Base-by-base conservation (phyloP, 2,888 invertebrate species). In the Eilema depressum region DNA sequence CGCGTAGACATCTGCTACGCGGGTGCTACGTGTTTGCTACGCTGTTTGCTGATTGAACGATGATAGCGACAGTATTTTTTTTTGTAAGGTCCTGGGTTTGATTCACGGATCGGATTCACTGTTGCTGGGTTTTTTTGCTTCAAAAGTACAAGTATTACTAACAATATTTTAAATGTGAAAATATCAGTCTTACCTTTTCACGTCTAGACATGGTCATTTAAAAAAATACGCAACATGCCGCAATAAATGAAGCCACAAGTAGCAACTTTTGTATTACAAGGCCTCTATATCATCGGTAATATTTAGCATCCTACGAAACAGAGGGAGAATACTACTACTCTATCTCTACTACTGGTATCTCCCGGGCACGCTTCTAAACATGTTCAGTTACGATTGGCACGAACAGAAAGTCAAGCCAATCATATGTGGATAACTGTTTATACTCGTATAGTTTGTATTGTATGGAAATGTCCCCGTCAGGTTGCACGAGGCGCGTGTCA, bases 1-100 rank as follows among this genome's bases (percentile, higher is more conserved):
- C 20, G 20, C 41, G 70, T 63, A 63, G 41, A 33, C 53, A 47
- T 14, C 12, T 64, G 67, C 71, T 71, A 68, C 71, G 64, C 20
- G n/a, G 14, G 10, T 37, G 37, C 68, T 68, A 71, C 67, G 71
- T 7, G 8, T 23, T 0, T 30, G 25, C 65, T 60, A 65, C 59
- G 33, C 12, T 41, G n/a, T 63, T 47, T 53, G 14, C 14, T 30
- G 30, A 28, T 3, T 33, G 1, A 3, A 17, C 4, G 4, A 41
- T 41, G 17, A 17, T 17, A 1, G 41, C 17, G 17, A 41, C 4
- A 3, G 41, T 8, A 17, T 37, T 41, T 47, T 20, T 47, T 0
- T 7, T 8, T 17, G 20, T 20, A 20, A 5, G 20, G 47, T 47
- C 20, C 41, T 41, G 5, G 17, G 41, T 17, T 41, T 4, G 41